Percentiles rank a stretch among this genome's conserved stretches.
Evolutionary conservation across 2,888 invertebrate genomes (phyloP).

Genomic region (Cheiracanthium punctorium): DNA sequence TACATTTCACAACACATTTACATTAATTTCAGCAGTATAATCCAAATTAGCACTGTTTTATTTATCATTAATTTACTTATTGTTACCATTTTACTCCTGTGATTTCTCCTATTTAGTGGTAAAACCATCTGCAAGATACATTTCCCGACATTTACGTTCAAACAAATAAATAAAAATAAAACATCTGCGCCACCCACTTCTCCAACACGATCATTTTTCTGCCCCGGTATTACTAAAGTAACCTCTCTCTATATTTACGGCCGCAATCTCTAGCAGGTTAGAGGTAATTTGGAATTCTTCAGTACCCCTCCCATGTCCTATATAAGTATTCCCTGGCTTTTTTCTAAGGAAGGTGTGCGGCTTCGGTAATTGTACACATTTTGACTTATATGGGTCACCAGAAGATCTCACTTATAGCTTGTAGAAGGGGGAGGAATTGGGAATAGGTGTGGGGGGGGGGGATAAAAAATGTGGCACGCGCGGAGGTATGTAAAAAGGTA

Average conservation of each 20-base stretch:
- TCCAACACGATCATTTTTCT: neutral
- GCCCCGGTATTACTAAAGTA: neutral
- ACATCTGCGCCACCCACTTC: neutral
- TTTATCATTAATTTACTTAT: too few relatives aligned
- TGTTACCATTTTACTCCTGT: too few relatives aligned
- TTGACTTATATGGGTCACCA: constrained; percentile 57
- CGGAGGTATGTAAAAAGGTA: too few relatives aligned
- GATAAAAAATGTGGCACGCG: too few relatives aligned
- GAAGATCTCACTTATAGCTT: constrained; percentile 34
- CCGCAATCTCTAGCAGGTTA: constrained; percentile 62
- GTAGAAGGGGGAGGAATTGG: neutral
- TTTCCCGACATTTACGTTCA: too few relatives aligned
- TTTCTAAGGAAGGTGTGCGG: constrained; percentile 30
- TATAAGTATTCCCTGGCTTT: constrained; percentile 1
- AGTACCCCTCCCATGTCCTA: constrained; percentile 1
- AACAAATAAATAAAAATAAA: too few relatives aligned
- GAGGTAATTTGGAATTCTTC: constrained; percentile 38
- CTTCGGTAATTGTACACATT: constrained; percentile 32
- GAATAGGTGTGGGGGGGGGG: neutral
- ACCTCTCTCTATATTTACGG: too few relatives aligned
- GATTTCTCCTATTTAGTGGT: too few relatives aligned
- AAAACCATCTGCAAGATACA: too few relatives aligned
- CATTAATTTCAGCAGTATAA: too few relatives aligned
- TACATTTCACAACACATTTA: too few relatives aligned
- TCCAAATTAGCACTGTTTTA: too few relatives aligned